Conservation (phyloP, 2,797 vertebrate genomes). For the Manis pentadactyla region DNA sequence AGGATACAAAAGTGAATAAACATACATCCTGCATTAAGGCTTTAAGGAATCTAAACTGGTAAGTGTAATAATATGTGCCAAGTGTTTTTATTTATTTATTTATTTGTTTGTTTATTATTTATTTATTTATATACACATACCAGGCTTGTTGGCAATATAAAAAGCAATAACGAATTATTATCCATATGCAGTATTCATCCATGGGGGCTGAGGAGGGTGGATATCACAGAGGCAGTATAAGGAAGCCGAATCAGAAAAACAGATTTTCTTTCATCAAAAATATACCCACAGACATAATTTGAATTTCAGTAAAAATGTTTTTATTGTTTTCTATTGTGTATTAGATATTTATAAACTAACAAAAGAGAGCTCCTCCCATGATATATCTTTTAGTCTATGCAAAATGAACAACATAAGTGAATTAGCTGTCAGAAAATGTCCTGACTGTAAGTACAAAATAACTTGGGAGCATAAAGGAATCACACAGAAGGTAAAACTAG, state of each 20-base stretch:
- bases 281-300: not conserved
- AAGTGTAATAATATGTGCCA: not conserved
- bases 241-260: not conserved
- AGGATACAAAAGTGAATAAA: not conserved
- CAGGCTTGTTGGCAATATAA: not conserved
- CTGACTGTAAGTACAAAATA: not conserved
- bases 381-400: not conserved
- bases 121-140: not conserved
- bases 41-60: not conserved
- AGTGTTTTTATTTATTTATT: too few species aligned
- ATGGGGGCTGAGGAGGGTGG: fast-evolving
- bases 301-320: not conserved
- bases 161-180: not conserved
- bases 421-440: not conserved
- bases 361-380: not conserved
- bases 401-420: not conserved
- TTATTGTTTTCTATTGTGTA: not conserved
- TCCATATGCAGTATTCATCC: too few species aligned
- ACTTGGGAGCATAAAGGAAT: not conserved
- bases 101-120: too few species aligned
- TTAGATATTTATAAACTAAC: not conserved
- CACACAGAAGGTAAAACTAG: not conserved
- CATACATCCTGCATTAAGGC: not conserved
- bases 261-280: not conserved
- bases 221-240: not conserved